phyloP scores from a whole-genome alignment of 2,113 vertebrate species.

The Tautogolabrus adspersus region DNA sequence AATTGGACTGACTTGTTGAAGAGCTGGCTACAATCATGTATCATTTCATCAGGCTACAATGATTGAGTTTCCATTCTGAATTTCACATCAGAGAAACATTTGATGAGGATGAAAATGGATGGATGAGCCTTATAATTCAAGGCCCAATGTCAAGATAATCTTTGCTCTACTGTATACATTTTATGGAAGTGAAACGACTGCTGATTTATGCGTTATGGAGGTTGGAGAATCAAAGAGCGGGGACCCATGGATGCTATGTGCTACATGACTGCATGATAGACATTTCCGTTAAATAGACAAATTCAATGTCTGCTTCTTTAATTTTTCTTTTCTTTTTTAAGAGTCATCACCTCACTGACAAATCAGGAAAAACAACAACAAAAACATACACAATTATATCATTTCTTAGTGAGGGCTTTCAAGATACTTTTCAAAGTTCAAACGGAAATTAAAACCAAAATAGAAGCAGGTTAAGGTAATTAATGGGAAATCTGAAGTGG shows the following conservation, averaged over 20 bases:
- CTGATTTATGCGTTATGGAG: not conserved
- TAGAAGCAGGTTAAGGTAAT: slow-evolving; percentile 5
- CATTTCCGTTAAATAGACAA: slow-evolving; percentile 30
- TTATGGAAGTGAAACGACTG: not conserved
- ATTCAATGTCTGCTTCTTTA: slow-evolving; percentile 14
- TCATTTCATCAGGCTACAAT: slow-evolving; percentile 25
- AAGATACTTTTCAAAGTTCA: not conserved
- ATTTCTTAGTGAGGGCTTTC: slow-evolving; percentile 13
- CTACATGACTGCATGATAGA: slow-evolving; percentile 56
- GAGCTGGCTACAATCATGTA: slow-evolving; percentile 25
- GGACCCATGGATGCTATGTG: slow-evolving; percentile 35
- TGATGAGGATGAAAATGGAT: not conserved
- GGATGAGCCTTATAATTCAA: not conserved
- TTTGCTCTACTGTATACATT: not conserved
- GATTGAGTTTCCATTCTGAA: slow-evolving; percentile 20
- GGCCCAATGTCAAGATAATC: not conserved
- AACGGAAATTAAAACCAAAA: slow-evolving; percentile 29
- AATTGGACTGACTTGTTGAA: slow-evolving; percentile 6
- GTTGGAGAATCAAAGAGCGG: slow-evolving; percentile 27
- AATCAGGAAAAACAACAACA: slow-evolving; percentile 24
- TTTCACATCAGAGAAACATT: slow-evolving; percentile 23
- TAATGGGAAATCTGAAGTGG: slow-evolving; percentile 13
- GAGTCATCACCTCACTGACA: not conserved
- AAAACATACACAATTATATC: not conserved
- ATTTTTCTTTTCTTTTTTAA: not conserved